Base-by-base conservation (phyloP, 1,140 invertebrate genomes). In the Hermetia illucens region DNA sequence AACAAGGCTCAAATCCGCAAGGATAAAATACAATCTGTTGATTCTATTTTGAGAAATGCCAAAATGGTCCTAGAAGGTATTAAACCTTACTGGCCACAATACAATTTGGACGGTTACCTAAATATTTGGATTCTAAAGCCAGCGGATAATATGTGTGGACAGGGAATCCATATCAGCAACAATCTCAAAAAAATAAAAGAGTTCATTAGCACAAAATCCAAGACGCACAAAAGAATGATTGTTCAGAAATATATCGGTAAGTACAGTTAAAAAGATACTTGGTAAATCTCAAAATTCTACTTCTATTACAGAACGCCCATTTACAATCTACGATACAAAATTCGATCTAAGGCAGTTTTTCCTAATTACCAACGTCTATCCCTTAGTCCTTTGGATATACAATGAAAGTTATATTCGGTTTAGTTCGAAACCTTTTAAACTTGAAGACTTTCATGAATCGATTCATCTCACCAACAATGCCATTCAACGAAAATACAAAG, bases 121-220 rank as follows among this genome's bases (percentile, higher is more conserved):
- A 36, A 36, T 36, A 24, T 22, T 5, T 36, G 34, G 34, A 36
- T 36, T 24, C 17, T 25, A 5, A 36, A 36, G 18, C 34, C 34
- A 17, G 17, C 21, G 9, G 22, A 20, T 16, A n/a, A 5, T 13
- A 17, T 16, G 4, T 12, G 13, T 13, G 34, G 34, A 1, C 3
- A 24, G 24, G 34, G 34, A 1, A 25, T 36, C 21, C 2, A 10
- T 24, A 8, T 36, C 4, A n/a, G 5, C n/a, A n/a, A n/a, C n/a
- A n/a, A n/a, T 6, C 21, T 21, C 15, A 21, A 34, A 4, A n/a
- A 19, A 8, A 18, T n/a, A 2, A 19, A 9, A 21, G 15, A n/a
- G 1, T 9, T 19, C 4, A 9, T 5, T n/a, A 34, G 6, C 9
- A 13, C 9, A 3, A 15, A 9, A 4, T 4, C 33, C 17, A 12